These are phyloP conservation scores for Dasyurus viverrinus DNA, from an alignment of 2,113 vertebrate species.

Conservation along the genomic window DNA sequence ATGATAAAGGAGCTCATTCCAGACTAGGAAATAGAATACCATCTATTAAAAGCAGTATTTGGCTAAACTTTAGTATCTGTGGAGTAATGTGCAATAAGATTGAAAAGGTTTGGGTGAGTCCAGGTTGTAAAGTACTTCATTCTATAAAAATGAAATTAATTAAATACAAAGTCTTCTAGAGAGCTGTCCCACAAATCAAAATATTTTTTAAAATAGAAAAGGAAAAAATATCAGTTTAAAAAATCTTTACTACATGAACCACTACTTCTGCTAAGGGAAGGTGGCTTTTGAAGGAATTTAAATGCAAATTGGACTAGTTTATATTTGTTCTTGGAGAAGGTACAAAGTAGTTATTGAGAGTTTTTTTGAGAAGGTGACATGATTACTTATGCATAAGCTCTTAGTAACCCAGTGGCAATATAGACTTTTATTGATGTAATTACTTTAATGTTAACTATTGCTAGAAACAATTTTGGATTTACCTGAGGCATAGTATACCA, in stretches of 20 bases:
- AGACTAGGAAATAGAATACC: too few species aligned
- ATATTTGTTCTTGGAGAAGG: not conserved
- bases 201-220: not conserved
- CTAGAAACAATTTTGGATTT: not conserved
- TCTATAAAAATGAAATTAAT: too few species aligned
- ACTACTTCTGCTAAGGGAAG: not conserved
- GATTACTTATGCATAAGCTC: not conserved
- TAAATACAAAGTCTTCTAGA: too few species aligned
- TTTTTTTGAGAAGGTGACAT: not conserved
- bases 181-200: too few species aligned
- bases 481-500: not conserved
- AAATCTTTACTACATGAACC: not conserved
- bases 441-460: constrained; percentile 9
- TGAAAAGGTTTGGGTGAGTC: too few species aligned
- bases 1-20: too few species aligned
- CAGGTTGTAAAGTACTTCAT: too few species aligned
- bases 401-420: not conserved
- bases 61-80: too few species aligned
- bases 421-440: not conserved
- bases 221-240: not conserved
- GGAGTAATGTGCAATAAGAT: too few species aligned
- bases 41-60: too few species aligned
- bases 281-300: not conserved
- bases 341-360: not conserved
- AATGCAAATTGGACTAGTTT: not conserved